Evolutionary conservation across 2,888 invertebrate species (phyloP).

Genomic region (Cosmia pyralina): DNA sequence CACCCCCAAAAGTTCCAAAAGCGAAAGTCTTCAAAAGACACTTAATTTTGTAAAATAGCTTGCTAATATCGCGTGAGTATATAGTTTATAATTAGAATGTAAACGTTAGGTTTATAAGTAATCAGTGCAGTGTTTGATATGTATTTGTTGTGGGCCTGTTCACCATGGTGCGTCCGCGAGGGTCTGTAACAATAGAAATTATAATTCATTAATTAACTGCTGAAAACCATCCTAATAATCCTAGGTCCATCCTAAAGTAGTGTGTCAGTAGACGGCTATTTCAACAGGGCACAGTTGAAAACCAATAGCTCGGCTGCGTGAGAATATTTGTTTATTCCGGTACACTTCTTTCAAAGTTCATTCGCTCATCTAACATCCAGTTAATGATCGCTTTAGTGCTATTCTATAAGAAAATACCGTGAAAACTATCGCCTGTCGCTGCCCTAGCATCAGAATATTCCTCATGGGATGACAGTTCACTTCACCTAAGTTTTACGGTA

Average conservation of each 20-base stretch:
- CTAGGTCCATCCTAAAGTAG: not conserved
- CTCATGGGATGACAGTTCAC: not conserved
- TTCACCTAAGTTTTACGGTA: not conserved
- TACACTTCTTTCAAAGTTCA: not conserved
- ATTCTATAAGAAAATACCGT: not conserved
- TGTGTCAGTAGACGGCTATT: not conserved
- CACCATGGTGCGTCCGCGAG: slow-evolving; percentile 81
- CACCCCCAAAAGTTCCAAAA: slow-evolving; percentile 16
- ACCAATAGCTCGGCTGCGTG: not conserved
- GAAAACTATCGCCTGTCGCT: not conserved
- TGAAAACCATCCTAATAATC: not conserved
- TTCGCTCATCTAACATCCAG: not conserved
- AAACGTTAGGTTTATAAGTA: slow-evolving; percentile 57
- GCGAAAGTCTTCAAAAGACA: slow-evolving; percentile 15
- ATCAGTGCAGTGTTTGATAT: slow-evolving; percentile 89
- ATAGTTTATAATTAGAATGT: slow-evolving; percentile 53
- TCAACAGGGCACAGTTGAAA: not conserved
- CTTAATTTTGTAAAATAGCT: slow-evolving; percentile 31
- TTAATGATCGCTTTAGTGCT: not conserved
- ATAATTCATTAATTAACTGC: not conserved
- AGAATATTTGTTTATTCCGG: not conserved
- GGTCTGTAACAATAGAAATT: slow-evolving; percentile 79
- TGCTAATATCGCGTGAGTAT: slow-evolving; percentile 37
- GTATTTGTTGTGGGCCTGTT: slow-evolving; percentile 77
- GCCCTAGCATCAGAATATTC: not conserved